Evolutionary conservation across 2,797 vertebrate genomes (phyloP).

Genomic region (Bovichtus variegatus): DNA sequence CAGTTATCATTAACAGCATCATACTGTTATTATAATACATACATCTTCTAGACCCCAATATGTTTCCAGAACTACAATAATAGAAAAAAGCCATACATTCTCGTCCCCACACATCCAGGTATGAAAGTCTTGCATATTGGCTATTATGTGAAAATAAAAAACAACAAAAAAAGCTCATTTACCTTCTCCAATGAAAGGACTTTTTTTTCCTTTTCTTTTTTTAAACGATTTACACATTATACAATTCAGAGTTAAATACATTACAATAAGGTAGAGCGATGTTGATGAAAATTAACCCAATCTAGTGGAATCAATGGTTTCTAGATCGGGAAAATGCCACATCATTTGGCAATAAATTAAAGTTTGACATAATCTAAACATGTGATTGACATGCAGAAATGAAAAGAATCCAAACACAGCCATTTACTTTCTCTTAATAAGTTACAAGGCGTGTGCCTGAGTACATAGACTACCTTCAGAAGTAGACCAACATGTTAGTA

Average conservation of each 20-base stretch:
- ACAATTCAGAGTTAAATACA: slow-evolving; percentile 46
- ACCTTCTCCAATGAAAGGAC: not conserved
- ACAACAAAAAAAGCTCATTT: slow-evolving; percentile 13
- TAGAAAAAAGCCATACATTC: slow-evolving; percentile 59
- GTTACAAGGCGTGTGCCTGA: slow-evolving; percentile 5
- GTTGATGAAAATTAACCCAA: slow-evolving; percentile 5
- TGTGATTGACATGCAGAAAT: slow-evolving; percentile 55
- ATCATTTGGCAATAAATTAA: slow-evolving; percentile 24
- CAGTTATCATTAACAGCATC: slow-evolving; percentile 41
- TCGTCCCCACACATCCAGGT: slow-evolving; percentile 45
- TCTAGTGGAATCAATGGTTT: slow-evolving; percentile 14
- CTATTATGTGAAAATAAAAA: slow-evolving; percentile 39
- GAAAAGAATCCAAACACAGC: slow-evolving; percentile 38
- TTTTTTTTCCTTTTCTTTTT: too few relatives aligned
- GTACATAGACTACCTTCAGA: not conserved
- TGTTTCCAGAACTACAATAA: slow-evolving; percentile 38
- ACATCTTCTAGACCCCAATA: slow-evolving; percentile 12
- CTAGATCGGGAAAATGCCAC: slow-evolving; percentile 26
- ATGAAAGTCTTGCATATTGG: slow-evolving; percentile 67
- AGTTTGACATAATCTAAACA: slow-evolving; percentile 35
- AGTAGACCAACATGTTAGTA: slow-evolving; percentile 9
- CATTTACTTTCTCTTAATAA: slow-evolving; percentile 13
- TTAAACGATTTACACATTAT: slow-evolving; percentile 11
- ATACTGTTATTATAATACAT: slow-evolving; percentile 28
- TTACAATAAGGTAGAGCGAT: slow-evolving; percentile 23